phyloP scores from a whole-genome alignment of 2,888 invertebrate species.

The Melangyna quadrimaculata region DNA sequence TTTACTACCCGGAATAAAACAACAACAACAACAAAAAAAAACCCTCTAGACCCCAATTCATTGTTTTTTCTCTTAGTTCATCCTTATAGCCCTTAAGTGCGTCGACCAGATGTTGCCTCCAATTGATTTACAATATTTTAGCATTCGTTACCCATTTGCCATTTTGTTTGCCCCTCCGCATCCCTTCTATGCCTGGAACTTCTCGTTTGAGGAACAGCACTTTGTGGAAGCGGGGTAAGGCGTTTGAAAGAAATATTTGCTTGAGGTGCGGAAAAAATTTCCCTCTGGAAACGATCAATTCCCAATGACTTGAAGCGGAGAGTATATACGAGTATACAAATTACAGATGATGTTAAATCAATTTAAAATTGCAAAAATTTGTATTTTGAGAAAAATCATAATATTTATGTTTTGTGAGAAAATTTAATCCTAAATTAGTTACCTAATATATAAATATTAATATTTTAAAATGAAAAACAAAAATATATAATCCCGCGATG shows the following conservation, averaged over 20 bases:
- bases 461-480: neutral
- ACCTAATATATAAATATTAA: neutral
- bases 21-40: slow-evolving; percentile 14
- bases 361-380: slow-evolving; percentile 35
- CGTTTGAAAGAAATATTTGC: neutral
- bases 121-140: slow-evolving; percentile 80
- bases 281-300: slow-evolving; percentile 3
- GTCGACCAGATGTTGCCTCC: slow-evolving; percentile 66
- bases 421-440: slow-evolving; percentile 20
- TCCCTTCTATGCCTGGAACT: neutral
- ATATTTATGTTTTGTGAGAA: slow-evolving; percentile 4
- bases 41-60: slow-evolving; percentile 5
- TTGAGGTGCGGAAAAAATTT: neutral
- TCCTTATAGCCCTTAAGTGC: slow-evolving; percentile 36
- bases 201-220: neutral
- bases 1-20: slow-evolving; percentile 77
- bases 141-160: slow-evolving; percentile 72
- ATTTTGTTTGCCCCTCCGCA: slow-evolving; percentile 35
- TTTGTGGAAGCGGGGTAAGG: neutral
- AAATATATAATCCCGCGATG: neutral
- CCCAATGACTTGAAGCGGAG: neutral
- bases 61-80: neutral
- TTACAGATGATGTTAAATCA: slow-evolving; percentile 41
- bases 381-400: neutral
- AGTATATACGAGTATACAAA: no score